These are phyloP conservation scores for Corythaixoides concolor DNA, from an alignment of 2,113 vertebrate genomes.

Conservation along the genomic window DNA sequence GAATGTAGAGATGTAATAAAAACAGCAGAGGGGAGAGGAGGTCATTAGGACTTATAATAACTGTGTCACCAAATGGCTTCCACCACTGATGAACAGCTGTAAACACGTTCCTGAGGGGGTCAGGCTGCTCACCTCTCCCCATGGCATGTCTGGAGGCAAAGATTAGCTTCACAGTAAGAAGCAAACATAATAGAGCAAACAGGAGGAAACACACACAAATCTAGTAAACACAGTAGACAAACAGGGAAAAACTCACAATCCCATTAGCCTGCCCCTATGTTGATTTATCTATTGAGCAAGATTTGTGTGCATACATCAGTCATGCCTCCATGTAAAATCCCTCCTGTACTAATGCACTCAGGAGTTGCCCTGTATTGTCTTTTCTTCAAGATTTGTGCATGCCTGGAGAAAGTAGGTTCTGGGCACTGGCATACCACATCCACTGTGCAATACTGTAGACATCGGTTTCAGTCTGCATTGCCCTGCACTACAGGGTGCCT, in stretches of 20 bases:
- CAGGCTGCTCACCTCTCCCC: background rate
- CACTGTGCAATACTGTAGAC: background rate
- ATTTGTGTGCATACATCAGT: fast-evolving
- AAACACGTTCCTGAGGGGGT: background rate
- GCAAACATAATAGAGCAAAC: background rate
- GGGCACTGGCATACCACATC: fast-evolving
- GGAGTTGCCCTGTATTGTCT: fast-evolving
- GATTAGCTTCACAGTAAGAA: background rate
- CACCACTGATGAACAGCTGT: background rate
- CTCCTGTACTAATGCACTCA: fast-evolving
- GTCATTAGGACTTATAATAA: background rate
- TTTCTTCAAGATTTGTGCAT: fast-evolving
- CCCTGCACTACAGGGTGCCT: background rate
- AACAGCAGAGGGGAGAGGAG: background rate
- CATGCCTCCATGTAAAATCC: fast-evolving
- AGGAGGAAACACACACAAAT: background rate
- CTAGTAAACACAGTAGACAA: background rate
- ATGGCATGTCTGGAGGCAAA: background rate
- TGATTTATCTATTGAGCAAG: background rate
- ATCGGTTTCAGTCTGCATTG: no score
- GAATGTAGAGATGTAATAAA: background rate
- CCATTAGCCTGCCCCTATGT: fast-evolving
- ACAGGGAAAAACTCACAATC: background rate
- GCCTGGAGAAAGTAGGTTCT: background rate
- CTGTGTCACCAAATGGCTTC: background rate